phyloP scores from a whole-genome alignment of 1,140 invertebrate genomes.

The Cyphomyrmex costatus region DNA sequence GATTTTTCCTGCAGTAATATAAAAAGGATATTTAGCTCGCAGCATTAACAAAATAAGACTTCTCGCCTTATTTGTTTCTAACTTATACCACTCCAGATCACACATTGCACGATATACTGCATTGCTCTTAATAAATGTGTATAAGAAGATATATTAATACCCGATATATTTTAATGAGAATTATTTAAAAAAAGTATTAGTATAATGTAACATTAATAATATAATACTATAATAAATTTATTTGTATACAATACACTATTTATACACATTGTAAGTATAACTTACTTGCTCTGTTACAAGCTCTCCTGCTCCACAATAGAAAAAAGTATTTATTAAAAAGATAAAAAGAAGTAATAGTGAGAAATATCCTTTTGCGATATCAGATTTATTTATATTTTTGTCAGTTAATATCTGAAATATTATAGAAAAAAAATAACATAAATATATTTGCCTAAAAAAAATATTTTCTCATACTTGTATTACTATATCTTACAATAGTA shows the following conservation, averaged over 20 bases:
- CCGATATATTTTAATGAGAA: not conserved
- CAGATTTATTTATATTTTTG: not conserved
- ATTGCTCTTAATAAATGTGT: too few species aligned
- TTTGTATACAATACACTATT: not conserved
- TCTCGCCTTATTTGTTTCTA: too few species aligned
- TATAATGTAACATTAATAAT: not conserved
- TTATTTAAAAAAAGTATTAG: too few species aligned
- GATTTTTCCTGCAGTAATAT: too few species aligned
- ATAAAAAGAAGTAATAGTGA: not conserved
- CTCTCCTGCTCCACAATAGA: constrained; percentile 11
- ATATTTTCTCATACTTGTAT: not conserved
- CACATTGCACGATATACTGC: too few species aligned
- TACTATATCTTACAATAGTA: not conserved
- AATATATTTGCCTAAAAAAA: too few species aligned
- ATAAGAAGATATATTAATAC: not conserved
- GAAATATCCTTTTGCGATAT: not conserved
- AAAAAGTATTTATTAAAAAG: not conserved
- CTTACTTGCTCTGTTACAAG: constrained; percentile 7
- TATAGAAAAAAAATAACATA: too few species aligned
- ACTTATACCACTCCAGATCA: too few species aligned
- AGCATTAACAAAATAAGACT: too few species aligned
- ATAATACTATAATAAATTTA: not conserved
- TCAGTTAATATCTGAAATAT: not conserved
- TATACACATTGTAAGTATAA: not conserved
- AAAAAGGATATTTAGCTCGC: too few species aligned